phyloP scores from a whole-genome alignment of 1,140 invertebrate genomes.

The Drosophila varians region DNA sequence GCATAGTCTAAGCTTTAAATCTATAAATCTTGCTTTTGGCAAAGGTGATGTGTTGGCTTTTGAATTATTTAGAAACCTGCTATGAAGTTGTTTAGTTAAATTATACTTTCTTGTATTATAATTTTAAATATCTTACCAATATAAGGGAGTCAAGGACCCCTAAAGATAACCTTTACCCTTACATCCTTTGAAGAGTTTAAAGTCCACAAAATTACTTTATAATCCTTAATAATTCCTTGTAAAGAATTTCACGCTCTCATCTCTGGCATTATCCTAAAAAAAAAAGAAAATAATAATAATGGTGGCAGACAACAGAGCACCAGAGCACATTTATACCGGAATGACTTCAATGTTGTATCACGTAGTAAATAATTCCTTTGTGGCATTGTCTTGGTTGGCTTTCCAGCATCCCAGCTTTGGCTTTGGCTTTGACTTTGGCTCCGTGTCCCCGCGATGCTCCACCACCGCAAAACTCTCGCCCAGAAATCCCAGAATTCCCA shows the following conservation, averaged over 20 bases:
- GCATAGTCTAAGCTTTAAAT: constrained; percentile 8
- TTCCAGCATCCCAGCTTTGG: constrained; percentile 56
- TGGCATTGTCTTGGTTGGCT: constrained; percentile 78
- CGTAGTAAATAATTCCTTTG: constrained; percentile 82
- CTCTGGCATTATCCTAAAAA: constrained; percentile 10
- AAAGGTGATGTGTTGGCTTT: not conserved
- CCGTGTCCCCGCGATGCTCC: constrained; percentile 1
- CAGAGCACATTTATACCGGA: constrained; percentile 74
- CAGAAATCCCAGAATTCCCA: constrained; percentile 31
- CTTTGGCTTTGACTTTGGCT: constrained; percentile 33
- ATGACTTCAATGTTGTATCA: constrained; percentile 79
- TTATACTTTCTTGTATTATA: too few relatives aligned
- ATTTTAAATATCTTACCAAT: too few relatives aligned
- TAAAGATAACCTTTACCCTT: too few relatives aligned
- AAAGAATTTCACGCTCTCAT: constrained; percentile 22
- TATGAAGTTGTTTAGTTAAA: too few relatives aligned
- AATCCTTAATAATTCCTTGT: not conserved
- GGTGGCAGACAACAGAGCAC: constrained; percentile 45
- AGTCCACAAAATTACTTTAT: too few relatives aligned
- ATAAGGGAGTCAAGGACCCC: too few relatives aligned
- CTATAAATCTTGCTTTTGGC: constrained; percentile 10
- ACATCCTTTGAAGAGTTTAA: too few relatives aligned
- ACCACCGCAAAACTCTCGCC: constrained; percentile 15
- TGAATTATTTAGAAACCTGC: not conserved
- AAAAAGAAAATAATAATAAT: constrained; percentile 14